A percentile compares a stretch with the other conserved stretches of the same genome.
These are phyloP conservation scores for Petrosia ficiformis DNA, from an alignment of 37 sponge, comb jelly and placozoan species.

Conservation along the genomic window DNA sequence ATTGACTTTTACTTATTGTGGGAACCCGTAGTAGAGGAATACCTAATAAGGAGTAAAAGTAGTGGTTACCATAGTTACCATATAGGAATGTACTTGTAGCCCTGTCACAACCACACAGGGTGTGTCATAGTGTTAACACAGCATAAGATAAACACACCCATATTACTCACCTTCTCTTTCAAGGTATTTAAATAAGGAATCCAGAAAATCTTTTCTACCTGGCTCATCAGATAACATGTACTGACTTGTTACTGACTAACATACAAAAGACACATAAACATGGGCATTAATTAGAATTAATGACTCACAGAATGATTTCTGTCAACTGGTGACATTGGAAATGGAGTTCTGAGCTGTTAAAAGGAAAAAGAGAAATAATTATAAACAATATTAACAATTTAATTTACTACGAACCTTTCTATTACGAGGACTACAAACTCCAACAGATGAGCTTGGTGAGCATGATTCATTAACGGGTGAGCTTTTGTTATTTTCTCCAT, in stretches of 20 bases:
- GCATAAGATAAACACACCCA: conserved; percentile 7
- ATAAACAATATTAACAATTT: too few relatives aligned
- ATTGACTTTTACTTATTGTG: conserved; percentile 29
- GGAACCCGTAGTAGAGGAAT: conserved; percentile 38
- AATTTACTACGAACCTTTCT: too few relatives aligned
- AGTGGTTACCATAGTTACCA: too few relatives aligned
- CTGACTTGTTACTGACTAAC: conserved; percentile 22
- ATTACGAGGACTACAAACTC: too few relatives aligned
- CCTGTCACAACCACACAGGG: too few relatives aligned
- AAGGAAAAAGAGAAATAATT: not conserved
- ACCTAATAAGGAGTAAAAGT: conserved; percentile 18
- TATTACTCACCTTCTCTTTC: conserved; percentile 33
- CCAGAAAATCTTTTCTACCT: conserved; percentile 52
- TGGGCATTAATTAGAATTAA: conserved; percentile 38
- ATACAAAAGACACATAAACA: not conserved
- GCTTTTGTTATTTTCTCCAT: not conserved
- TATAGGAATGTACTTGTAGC: too few relatives aligned
- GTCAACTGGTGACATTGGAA: conserved; percentile 11
- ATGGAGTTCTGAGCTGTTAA: conserved; percentile 8
- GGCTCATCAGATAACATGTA: conserved; percentile 37
- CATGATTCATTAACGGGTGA: too few relatives aligned
- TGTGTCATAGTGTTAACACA: not conserved
- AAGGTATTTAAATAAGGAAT: conserved; percentile 25
- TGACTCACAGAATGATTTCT: conserved; percentile 37
- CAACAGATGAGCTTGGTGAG: too few relatives aligned